Base-by-base conservation (phyloP, 2,113 vertebrate species). In the Apteryx mantelli region DNA sequence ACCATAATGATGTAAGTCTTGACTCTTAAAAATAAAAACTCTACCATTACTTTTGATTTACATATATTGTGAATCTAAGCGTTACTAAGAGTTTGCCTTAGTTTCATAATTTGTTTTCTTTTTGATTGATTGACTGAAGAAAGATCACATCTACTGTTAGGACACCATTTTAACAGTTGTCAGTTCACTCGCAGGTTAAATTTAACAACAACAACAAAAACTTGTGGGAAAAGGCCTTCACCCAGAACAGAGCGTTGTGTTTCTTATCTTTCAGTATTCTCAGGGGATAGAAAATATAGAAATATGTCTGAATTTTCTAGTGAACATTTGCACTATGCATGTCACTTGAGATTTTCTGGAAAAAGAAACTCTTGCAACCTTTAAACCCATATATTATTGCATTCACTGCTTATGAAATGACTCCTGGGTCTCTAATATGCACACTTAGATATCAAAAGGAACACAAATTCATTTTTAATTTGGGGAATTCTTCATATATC, bases 131-230 rank as follows among this genome's bases (percentile, higher is more conserved):
- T 63, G 76, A 65, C n/a, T 74, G 53, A 78, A 0, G 2, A 40
- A 84, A 88, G 13, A 88, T 75, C 70, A 36, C 24, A 68, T 68
- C 24, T 46, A 60, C 52, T 88, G 65, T 48, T 8, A 89, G 63
- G 79, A 38, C 75, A 80, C 38, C 42, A 36, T 48, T 84, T 73
- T 53, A 86, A 69, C 92, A 89, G 74, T 30, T 95, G 66, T 52
- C 86, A 84, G 52, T 63, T 92, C 64, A 52, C 63, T 56, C 55
- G n/a, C 11, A 82, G 52, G 77, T 82, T 95, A 82, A 95, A 92
- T 84, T 91, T 92, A 93, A 81, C 85, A 83, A 63, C 26, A 63
- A 76, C 56, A 64, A 26, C 42, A 71, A 83, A 32, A 61, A 50
- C 44, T 75, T 55, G 50, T 65, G 82, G 95, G 70, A 94, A 90